Percentiles rank a stretch among this genome's conserved stretches.
Evolutionary conservation across 2,113 vertebrate species (phyloP).

Genomic region (Passer montanus): DNA sequence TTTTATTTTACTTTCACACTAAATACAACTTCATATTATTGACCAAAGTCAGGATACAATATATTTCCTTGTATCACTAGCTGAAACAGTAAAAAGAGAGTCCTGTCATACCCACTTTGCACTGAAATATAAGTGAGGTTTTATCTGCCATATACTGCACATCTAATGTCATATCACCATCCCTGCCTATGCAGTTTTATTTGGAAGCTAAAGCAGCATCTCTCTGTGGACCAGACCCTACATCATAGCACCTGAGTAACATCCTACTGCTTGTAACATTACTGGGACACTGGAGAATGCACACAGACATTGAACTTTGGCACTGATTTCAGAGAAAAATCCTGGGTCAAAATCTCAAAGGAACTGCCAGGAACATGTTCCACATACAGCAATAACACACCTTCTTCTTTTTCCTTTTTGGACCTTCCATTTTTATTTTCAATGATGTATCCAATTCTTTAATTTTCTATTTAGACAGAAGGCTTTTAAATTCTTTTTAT

Average conservation of each 20-base stretch:
- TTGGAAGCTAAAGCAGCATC: background rate
- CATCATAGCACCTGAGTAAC: background rate
- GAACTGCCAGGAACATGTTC: background rate
- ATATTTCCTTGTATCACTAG: background rate
- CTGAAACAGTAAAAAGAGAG: background rate
- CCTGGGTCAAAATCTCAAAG: background rate
- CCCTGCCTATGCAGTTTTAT: background rate
- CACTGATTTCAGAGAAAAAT: background rate
- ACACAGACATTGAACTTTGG: background rate
- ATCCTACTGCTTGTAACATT: background rate
- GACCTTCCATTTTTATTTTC: background rate
- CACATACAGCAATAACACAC: background rate
- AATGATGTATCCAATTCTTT: background rate
- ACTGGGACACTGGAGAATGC: background rate
- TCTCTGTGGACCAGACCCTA: background rate
- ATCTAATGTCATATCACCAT: background rate
- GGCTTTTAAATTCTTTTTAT: background rate
- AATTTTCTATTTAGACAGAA: background rate
- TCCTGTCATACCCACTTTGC: background rate
- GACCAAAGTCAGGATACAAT: conserved; percentile 25
- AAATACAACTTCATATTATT: conserved; percentile 4
- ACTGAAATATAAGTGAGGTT: conserved; percentile 2
- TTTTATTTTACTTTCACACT: conserved; percentile 50
- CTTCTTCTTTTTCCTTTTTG: background rate
- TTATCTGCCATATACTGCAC: background rate